Base-by-base conservation (phyloP, 2,888 invertebrate genomes). In the Spisula solida region DNA sequence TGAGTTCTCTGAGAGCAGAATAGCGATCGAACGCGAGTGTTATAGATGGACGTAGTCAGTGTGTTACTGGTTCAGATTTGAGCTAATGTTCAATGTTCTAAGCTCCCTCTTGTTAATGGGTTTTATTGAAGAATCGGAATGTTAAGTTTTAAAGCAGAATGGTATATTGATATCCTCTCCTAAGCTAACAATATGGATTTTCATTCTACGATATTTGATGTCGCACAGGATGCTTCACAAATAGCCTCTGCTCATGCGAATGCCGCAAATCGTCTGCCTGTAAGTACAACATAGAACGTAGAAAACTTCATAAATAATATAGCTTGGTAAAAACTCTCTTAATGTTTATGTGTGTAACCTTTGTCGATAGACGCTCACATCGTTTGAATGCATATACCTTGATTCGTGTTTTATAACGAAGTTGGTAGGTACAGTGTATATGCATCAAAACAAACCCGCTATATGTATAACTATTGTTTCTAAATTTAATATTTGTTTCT, bases 201-300 rank as follows among this genome's bases (percentile, higher is more conserved):
- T 84, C 90, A 92, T 70, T 66, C 87, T 20, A 92, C 94, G 14
- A 94, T 95, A 51, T 95, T 91, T 86, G 95, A 95, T 85, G 92
- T 95, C n/a, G 94, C 94, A 20, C 94, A 94, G 75, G 95, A 94
- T 81, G 95, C 95, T 0, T 93, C 94, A 8, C 94, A 95, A 81
- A 91, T 93, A 6, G 94, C 94, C 8, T 92, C 92, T 16, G 93
- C 93, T 14, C 92, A 90, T 34, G 91, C 82, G 0, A 82, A 56
- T n/a, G 70, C 85, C 55, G 47, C 60, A 31, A 41, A 81, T 12
- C 47, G 81, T 16, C 51, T 86, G 20, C 80, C 86, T 70, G 81
- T 81, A 81, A 86, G 86, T 86, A 80, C 41, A 41, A 41, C 41
- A 51, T 51, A 51, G 16, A 51, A 8, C 12, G 51, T 51, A 51